phyloP scores from a whole-genome alignment of 2,113 vertebrate genomes.

The Notarius lentiginosus region DNA sequence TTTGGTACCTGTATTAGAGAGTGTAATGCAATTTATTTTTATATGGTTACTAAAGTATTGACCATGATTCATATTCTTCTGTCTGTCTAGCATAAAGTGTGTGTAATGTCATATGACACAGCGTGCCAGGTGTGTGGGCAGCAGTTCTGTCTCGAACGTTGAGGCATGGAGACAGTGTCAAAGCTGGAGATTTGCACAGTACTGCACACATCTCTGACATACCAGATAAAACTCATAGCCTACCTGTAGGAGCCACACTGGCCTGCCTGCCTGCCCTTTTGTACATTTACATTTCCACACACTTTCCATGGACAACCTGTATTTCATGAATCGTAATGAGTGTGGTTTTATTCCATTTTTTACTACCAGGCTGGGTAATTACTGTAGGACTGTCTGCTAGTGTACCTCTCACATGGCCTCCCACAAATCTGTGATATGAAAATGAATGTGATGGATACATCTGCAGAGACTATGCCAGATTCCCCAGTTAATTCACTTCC shows the following conservation, averaged over 20 bases:
- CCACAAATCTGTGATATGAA: conserved; percentile 67
- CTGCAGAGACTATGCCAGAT: conserved; percentile 59
- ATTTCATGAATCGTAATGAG: conserved; percentile 80
- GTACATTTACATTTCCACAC: conserved; percentile 75
- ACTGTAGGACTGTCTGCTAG: conserved; percentile 70
- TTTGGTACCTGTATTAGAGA: not conserved
- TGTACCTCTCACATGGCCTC: conserved; percentile 66
- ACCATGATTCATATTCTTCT: conserved; percentile 2
- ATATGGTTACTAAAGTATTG: conserved; percentile 6
- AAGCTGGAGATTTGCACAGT: conserved; percentile 48
- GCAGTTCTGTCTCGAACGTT: conserved; percentile 21
- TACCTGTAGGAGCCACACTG: conserved; percentile 68
- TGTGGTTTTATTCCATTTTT: conserved; percentile 58
- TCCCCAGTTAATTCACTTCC: conserved; percentile 69
- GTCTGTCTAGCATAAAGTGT: conserved; percentile 4
- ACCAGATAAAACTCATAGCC: conserved; percentile 73
- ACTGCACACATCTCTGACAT: conserved; percentile 64
- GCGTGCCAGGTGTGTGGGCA: conserved; percentile 38
- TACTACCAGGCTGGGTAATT: conserved; percentile 71
- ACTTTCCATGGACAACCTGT: conserved; percentile 70
- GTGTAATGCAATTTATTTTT: not conserved
- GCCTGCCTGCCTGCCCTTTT: conserved; percentile 62
- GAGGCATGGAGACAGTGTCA: conserved; percentile 39
- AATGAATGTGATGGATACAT: conserved; percentile 72
- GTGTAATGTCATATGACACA: conserved; percentile 40